Conservation (phyloP, 2,888 invertebrate genomes). For the Tubulanus polymorphus region DNA sequence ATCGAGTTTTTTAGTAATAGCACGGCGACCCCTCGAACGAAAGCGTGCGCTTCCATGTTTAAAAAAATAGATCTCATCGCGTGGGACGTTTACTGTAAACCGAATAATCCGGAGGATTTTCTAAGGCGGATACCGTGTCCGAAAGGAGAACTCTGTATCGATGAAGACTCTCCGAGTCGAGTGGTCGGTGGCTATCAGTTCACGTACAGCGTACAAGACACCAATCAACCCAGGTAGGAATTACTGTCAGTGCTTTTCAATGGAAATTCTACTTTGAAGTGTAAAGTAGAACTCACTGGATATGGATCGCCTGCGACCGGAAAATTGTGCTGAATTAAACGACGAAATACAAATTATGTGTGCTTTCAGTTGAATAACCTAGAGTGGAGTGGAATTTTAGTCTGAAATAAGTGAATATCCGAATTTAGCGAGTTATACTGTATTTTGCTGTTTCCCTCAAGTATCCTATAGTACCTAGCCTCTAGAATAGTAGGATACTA, state of each 20-base stretch:
- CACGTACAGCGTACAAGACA: slow-evolving; percentile 87
- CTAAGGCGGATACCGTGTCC: slow-evolving; percentile 82
- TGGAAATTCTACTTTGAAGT: neutral
- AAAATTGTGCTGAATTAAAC: too few species aligned
- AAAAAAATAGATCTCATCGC: slow-evolving; percentile 74
- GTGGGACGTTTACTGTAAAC: slow-evolving; percentile 79
- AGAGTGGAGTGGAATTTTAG: too few species aligned
- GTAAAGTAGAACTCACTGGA: too few species aligned
- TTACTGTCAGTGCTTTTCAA: slow-evolving; percentile 1
- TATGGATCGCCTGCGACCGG: too few species aligned
- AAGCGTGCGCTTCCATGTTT: slow-evolving; percentile 84
- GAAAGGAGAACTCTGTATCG: slow-evolving; percentile 70
- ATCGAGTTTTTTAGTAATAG: slow-evolving; percentile 84
- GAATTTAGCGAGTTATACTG: too few species aligned
- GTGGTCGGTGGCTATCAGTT: slow-evolving; percentile 87
- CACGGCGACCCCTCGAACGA: slow-evolving; percentile 46
- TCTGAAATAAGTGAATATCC: too few species aligned
- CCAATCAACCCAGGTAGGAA: slow-evolving; percentile 77
- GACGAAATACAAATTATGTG: too few species aligned
- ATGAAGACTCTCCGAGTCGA: slow-evolving; percentile 75
- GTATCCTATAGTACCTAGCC: too few species aligned
- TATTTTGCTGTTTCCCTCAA: too few species aligned
- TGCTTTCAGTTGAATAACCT: too few species aligned
- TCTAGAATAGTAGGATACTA: too few species aligned
- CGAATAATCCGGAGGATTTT: slow-evolving; percentile 71